These are phyloP conservation scores for Rhagologus leucostigma DNA, from an alignment of 2,113 vertebrate genomes.

Conservation along the genomic window DNA sequence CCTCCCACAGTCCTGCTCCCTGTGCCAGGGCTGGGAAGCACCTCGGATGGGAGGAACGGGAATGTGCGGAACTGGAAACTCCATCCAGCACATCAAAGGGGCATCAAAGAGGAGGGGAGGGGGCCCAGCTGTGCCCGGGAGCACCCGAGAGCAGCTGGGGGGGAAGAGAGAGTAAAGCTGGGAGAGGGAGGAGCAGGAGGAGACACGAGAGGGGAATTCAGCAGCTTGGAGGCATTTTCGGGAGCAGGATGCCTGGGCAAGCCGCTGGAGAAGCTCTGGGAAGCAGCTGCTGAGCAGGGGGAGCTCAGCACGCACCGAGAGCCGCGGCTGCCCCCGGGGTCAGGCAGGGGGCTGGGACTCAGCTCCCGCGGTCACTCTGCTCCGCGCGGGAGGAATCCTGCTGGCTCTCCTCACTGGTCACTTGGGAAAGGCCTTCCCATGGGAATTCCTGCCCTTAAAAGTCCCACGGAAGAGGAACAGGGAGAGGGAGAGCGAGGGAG, in stretches of 20 bases:
- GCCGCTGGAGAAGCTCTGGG: not conserved
- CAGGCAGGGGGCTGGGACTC: not conserved
- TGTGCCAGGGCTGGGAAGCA: not conserved
- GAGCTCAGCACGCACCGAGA: not conserved
- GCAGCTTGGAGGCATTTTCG: not conserved
- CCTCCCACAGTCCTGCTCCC: not conserved
- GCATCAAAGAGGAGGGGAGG: not conserved
- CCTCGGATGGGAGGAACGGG: rapidly evolving
- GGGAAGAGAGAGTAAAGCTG: not conserved
- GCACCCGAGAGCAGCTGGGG: not conserved
- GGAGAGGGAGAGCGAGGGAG: not conserved
- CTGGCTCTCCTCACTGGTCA: not conserved
- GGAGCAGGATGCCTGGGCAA: not conserved
- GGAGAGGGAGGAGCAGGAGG: not conserved
- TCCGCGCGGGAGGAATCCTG: not conserved
- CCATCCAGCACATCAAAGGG: not conserved
- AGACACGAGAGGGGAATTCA: not conserved
- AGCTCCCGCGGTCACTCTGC: not conserved
- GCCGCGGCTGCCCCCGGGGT: not conserved
- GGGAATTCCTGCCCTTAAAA: not conserved
- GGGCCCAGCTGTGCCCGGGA: not conserved
- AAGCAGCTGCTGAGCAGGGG: not conserved
- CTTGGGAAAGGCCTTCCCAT: not conserved
- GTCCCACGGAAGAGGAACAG: not conserved
- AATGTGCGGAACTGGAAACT: not conserved